A percentile compares a stretch with the other conserved stretches of the same genome.
Evolutionary conservation across 1,140 invertebrate genomes (phyloP).

Genomic region (Bombyx mandarina): DNA sequence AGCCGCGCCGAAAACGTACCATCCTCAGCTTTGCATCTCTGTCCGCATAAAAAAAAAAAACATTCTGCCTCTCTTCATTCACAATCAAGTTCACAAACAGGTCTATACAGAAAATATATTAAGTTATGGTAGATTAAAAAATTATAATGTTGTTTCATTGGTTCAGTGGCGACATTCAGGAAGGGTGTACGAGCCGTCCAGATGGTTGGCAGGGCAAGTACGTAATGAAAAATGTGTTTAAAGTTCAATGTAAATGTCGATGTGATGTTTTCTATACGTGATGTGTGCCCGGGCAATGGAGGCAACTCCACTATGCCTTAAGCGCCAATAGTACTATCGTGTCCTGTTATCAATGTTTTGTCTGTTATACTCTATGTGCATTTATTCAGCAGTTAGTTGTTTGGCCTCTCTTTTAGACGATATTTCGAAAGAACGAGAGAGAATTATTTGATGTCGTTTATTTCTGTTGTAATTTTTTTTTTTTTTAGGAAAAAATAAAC

Average conservation of each 20-base stretch:
- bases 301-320: slow-evolving; percentile 13
- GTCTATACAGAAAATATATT: slow-evolving; percentile 16
- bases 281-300: slow-evolving; percentile 17
- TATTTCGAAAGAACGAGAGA: slow-evolving; percentile 43
- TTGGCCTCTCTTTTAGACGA: slow-evolving; percentile 60
- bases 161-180: slow-evolving; percentile 97
- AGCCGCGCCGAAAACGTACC: slow-evolving; percentile 15
- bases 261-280: slow-evolving; percentile 52
- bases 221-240: slow-evolving; percentile 75
- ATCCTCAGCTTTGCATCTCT: slow-evolving; percentile 51
- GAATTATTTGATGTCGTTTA: slow-evolving; percentile 45
- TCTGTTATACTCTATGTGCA: slow-evolving; percentile 60
- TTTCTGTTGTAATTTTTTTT: slow-evolving; percentile 53
- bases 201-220: slow-evolving; percentile 98
- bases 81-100: slow-evolving; percentile 18
- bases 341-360: slow-evolving; percentile 65
- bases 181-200: slow-evolving; percentile 99
- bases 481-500: slow-evolving; percentile 41
- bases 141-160: slow-evolving; percentile 68
- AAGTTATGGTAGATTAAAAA: slow-evolving; percentile 32
- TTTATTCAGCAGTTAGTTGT: slow-evolving; percentile 64
- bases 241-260: slow-evolving; percentile 56
- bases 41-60: slow-evolving; percentile 42
- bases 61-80: slow-evolving; percentile 36
- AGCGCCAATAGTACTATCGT: slow-evolving; percentile 51